Conservation (phyloP, 2,113 vertebrate species). For the Platanista minor region DNA sequence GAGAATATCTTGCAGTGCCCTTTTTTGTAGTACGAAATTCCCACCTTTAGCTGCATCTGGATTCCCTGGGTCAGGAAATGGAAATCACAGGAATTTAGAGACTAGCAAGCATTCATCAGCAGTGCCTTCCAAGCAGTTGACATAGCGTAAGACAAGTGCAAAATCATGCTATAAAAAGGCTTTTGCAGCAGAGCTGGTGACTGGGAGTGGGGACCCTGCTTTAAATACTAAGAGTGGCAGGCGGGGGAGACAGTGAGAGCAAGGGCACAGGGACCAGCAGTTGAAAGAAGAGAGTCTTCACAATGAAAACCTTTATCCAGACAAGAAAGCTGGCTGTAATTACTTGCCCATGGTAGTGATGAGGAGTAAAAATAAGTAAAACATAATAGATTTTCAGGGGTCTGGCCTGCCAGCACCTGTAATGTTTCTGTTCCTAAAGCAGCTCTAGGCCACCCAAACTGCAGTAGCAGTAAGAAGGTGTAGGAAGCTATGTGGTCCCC, state of each 20-base stretch:
- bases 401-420: not conserved
- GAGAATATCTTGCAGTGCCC: not conserved
- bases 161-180: not conserved
- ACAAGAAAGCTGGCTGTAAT: not conserved
- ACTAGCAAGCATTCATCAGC: not conserved
- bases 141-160: not conserved
- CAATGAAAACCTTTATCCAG: not conserved
- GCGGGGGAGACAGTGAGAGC: not conserved
- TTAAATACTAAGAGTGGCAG: not conserved
- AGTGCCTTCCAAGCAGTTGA: not conserved
- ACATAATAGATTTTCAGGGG: not conserved
- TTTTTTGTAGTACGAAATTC: no score
- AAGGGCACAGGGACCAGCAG: no score
- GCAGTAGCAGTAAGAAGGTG: not conserved
- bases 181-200: not conserved
- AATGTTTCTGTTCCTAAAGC: not conserved
- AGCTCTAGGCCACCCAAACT: not conserved
- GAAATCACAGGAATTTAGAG: not conserved
- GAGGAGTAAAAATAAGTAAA: not conserved
- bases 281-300: not conserved
- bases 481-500: not conserved
- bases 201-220: rapidly evolving
- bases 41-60: not conserved
- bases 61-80: not conserved
- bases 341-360: not conserved